These are phyloP conservation scores for Epinotia nisella DNA, from an alignment of 2,888 invertebrate species.

Conservation along the genomic window DNA sequence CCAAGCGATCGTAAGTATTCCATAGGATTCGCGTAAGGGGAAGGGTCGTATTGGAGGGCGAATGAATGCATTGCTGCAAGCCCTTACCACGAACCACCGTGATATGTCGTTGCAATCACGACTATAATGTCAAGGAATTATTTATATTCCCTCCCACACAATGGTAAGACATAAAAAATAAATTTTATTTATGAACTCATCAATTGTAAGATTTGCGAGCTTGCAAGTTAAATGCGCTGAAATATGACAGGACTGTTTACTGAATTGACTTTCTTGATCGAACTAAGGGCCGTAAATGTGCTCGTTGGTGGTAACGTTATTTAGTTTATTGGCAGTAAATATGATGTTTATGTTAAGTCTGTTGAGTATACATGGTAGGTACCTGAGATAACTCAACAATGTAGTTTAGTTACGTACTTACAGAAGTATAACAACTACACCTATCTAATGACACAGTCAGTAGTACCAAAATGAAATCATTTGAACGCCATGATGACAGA, in stretches of 20 bases:
- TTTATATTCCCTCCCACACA: slow-evolving; percentile 45
- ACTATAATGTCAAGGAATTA: slow-evolving; percentile 59
- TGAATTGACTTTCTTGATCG: slow-evolving; percentile 69
- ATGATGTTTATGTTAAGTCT: slow-evolving; percentile 46
- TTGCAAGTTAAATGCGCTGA: slow-evolving; percentile 70
- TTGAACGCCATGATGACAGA: background rate
- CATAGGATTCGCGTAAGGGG: slow-evolving; percentile 79
- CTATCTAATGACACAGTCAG: background rate
- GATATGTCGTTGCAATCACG: slow-evolving; percentile 57
- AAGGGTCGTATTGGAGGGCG: slow-evolving; percentile 82
- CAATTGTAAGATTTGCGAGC: slow-evolving; percentile 60
- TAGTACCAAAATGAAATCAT: background rate
- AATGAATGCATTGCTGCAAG: slow-evolving; percentile 75
- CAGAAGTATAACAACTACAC: background rate
- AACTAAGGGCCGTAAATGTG: slow-evolving; percentile 53
- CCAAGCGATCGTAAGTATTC: slow-evolving; percentile 77
- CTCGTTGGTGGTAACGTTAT: slow-evolving; percentile 56
- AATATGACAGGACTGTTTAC: slow-evolving; percentile 66
- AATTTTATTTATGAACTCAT: slow-evolving; percentile 55
- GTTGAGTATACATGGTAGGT: slow-evolving; percentile 10
- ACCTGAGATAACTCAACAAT: slow-evolving; percentile 12
- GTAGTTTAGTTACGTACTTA: slow-evolving; percentile 5
- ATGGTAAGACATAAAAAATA: slow-evolving; percentile 56
- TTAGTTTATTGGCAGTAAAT: slow-evolving; percentile 64
- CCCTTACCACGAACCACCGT: slow-evolving; percentile 69